Percentiles rank a stretch among this genome's conserved stretches.
Evolutionary conservation across 2,113 vertebrate species (phyloP).

Genomic region (Chaenocephalus aceratus): DNA sequence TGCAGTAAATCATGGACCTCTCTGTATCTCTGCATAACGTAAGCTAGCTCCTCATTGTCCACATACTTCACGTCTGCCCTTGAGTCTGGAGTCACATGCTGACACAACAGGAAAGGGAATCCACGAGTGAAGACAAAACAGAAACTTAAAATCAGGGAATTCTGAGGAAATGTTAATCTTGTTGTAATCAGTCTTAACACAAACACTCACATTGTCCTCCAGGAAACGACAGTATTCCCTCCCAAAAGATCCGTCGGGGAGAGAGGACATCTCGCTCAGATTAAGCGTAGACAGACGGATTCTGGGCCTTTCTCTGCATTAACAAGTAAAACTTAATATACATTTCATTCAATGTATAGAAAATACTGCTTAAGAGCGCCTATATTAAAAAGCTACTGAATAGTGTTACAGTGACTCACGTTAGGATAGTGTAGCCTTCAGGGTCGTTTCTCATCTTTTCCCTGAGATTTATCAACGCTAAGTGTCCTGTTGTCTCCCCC

Average conservation of each 20-base stretch:
- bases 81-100: conserved; percentile 94
- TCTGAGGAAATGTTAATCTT: background rate
- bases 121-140: background rate
- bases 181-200: background rate
- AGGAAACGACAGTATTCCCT: conserved; percentile 92
- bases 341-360: background rate
- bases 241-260: conserved; percentile 90
- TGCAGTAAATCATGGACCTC: conserved; percentile 96
- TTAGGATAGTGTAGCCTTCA: conserved; percentile 90
- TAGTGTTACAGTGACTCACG: conserved; percentile 75
- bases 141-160: background rate
- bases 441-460: conserved; percentile 91
- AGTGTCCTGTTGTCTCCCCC: conserved; percentile 91
- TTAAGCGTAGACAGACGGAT: conserved; percentile 92
- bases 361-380: background rate
- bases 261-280: conserved; percentile 79
- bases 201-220: conserved; percentile 89
- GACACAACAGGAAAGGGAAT: background rate
- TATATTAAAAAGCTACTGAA: background rate
- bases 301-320: conserved; percentile 89
- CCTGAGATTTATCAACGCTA: conserved; percentile 86
- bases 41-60: conserved; percentile 93
- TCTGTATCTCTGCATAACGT: conserved; percentile 94
- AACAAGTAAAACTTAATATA: background rate
- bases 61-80: conserved; percentile 92